Percentiles rank a stretch among this genome's conserved stretches.
These are phyloP conservation scores for Venturia canescens DNA, from an alignment of 1,140 invertebrate species.

Conservation along the genomic window DNA sequence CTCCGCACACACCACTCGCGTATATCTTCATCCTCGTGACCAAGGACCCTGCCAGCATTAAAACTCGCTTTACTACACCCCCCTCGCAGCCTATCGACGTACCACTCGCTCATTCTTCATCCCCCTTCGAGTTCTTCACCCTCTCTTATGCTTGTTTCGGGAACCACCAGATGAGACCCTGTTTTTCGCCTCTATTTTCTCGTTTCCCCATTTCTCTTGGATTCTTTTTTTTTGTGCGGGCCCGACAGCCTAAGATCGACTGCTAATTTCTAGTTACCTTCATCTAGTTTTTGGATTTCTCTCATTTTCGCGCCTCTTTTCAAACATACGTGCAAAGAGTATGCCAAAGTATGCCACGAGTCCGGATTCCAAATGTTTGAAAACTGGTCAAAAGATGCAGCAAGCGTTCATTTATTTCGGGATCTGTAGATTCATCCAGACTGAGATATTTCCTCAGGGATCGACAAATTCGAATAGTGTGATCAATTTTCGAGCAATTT, in stretches of 20 bases:
- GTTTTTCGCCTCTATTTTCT: neutral
- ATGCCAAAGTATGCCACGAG: too few relatives aligned
- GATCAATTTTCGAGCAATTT: too few relatives aligned
- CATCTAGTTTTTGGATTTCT: too few relatives aligned
- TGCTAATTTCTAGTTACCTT: too few relatives aligned
- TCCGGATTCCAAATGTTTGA: too few relatives aligned
- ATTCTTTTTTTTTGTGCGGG: neutral
- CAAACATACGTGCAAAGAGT: neutral
- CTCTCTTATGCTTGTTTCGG: neutral
- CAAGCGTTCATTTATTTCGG: too few relatives aligned
- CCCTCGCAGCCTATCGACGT: conserved; percentile 4
- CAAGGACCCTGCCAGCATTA: conserved; percentile 55
- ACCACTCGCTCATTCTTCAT: conserved; percentile 25
- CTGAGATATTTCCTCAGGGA: too few relatives aligned
- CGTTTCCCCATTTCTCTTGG: neutral
- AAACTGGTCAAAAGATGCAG: too few relatives aligned
- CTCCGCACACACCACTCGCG: neutral
- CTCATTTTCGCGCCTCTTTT: too few relatives aligned
- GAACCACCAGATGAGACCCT: conserved; percentile 8
- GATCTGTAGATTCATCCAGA: too few relatives aligned
- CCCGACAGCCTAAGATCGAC: neutral
- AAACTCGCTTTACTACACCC: conserved; percentile 64
- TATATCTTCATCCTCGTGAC: conserved; percentile 25
- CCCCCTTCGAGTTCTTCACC: conserved; percentile 28
- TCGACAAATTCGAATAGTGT: too few relatives aligned